Conservation (phyloP, 2,797 vertebrate species). For the Rousettus madagascariensis region DNA sequence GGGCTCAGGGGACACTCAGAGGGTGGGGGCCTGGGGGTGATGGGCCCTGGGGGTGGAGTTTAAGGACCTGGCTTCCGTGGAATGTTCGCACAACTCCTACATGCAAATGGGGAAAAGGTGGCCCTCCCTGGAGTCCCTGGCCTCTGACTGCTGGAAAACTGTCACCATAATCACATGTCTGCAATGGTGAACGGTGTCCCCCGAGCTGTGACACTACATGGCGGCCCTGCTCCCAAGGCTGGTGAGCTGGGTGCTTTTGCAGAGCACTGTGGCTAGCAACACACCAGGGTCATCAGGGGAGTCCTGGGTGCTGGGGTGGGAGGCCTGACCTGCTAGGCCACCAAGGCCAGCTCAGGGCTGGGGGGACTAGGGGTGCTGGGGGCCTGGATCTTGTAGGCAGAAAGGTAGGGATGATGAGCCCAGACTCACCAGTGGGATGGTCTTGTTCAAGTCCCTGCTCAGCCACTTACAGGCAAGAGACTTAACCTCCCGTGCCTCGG, state of each 20-base stretch:
- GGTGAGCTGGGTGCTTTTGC: neutral
- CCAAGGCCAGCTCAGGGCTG: neutral
- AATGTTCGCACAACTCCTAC: accelerated
- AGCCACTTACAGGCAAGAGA: neutral
- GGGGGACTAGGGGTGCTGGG: neutral
- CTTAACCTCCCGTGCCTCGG: neutral
- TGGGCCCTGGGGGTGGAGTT: no score
- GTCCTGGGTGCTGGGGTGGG: neutral
- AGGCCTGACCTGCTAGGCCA: neutral
- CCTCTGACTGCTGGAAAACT: neutral
- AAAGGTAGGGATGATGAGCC: neutral
- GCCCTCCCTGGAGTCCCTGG: accelerated
- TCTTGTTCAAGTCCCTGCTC: neutral
- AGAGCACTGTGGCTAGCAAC: neutral
- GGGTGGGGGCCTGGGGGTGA: no score
- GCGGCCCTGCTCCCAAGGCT: neutral
- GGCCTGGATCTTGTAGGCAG: neutral
- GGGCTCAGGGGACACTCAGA: accelerated
- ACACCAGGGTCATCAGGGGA: neutral
- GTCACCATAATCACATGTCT: neutral
- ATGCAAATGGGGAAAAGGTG: neutral
- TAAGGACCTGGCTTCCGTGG: accelerated
- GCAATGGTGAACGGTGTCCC: accelerated
- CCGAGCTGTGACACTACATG: neutral
- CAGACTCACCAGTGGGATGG: neutral